Conservation (phyloP, 2,888 invertebrate species). For the Lacanobia wlatinum region DNA sequence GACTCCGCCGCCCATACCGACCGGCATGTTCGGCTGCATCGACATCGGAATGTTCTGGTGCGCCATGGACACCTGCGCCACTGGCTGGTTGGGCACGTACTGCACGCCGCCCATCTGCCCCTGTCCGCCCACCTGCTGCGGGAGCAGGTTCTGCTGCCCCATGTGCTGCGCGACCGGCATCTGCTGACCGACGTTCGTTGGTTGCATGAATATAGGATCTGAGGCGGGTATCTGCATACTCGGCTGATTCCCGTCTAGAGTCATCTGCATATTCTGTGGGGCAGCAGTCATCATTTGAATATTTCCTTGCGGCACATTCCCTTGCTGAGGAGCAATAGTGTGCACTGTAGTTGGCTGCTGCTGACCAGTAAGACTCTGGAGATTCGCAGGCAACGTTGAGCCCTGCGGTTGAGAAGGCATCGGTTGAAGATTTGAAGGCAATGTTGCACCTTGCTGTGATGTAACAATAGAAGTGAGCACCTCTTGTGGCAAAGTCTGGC, state of each 20-base stretch:
- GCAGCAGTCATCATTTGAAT: constrained; percentile 91
- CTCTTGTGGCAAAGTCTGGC: constrained; percentile 88
- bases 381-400: constrained; percentile 91
- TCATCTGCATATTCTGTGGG: constrained; percentile 90
- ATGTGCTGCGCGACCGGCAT: constrained; percentile 87
- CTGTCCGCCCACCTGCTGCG: constrained; percentile 86
- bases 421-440: constrained; percentile 85
- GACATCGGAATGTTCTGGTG: constrained; percentile 90
- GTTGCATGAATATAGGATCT: constrained; percentile 89
- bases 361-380: constrained; percentile 88
- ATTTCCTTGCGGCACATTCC: constrained; percentile 90
- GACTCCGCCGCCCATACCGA: constrained; percentile 86
- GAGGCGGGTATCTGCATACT: constrained; percentile 90
- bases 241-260: constrained; percentile 89
- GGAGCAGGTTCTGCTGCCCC: constrained; percentile 86
- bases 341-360: constrained; percentile 87
- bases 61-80: constrained; percentile 84
- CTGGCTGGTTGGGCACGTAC: constrained; percentile 84
- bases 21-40: constrained; percentile 88
- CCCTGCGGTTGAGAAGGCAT: constrained; percentile 90
- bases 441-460: constrained; percentile 88
- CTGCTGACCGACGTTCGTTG: constrained; percentile 84
- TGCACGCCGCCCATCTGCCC: constrained; percentile 86
- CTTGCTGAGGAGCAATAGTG: constrained; percentile 88
- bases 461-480: constrained; percentile 88